Conservation (phyloP, 35 echinoderm and acorn worm species). For the Heliocidaris erythrogramma region DNA sequence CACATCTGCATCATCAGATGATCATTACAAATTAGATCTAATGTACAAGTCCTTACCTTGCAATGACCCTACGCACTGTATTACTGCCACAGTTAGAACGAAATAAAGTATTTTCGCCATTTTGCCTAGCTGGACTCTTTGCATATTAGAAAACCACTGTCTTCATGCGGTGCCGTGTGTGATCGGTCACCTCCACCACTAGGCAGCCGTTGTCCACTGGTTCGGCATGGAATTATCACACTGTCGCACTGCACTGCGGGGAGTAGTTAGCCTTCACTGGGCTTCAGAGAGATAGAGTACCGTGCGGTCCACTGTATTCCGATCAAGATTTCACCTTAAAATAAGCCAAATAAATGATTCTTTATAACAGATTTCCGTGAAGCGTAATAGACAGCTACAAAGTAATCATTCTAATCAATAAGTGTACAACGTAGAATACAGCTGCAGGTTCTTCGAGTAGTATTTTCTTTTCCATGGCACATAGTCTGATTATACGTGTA, state of each 20-base stretch:
- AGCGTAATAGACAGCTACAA: background rate
- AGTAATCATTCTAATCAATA: too few species aligned
- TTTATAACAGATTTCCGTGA: background rate
- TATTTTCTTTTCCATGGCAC: too few species aligned
- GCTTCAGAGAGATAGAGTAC: too few species aligned
- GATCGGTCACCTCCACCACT: background rate
- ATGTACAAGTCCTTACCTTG: background rate
- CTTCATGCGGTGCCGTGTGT: background rate
- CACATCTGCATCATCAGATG: too few species aligned
- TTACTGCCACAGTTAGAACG: background rate
- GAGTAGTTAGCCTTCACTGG: background rate
- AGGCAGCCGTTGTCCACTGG: background rate
- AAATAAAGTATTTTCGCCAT: constrained; percentile 19
- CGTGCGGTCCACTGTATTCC: background rate
- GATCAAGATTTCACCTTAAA: constrained; percentile 10
- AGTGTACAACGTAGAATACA: too few species aligned
- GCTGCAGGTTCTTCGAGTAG: too few species aligned
- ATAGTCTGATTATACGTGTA: too few species aligned
- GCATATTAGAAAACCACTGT: background rate
- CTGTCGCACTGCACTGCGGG: constrained; percentile 24
- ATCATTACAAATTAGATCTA: too few species aligned
- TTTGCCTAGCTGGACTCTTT: background rate
- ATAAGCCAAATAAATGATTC: background rate
- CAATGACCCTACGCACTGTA: background rate
- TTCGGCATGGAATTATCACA: constrained; percentile 34